phyloP scores from a whole-genome alignment of 1,140 invertebrate species.

The Monomorium pharaonis region DNA sequence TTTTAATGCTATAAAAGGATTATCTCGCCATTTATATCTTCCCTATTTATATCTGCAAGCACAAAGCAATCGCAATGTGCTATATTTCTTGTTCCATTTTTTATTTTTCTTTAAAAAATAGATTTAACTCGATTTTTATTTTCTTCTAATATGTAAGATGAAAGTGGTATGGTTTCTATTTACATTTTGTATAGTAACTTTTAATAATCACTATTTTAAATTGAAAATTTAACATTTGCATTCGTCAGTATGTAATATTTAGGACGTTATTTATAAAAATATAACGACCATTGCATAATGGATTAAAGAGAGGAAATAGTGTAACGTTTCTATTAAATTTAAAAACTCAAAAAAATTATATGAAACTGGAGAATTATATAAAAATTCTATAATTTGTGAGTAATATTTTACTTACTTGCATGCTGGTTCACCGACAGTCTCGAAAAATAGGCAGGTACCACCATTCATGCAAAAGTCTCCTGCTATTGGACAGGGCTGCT shows the following conservation, averaged over 20 bases:
- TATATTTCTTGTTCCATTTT: neutral
- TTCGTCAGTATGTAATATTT: too few species aligned
- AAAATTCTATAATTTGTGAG: slow-evolving; percentile 19
- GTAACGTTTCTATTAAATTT: too few species aligned
- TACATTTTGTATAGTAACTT: too few species aligned
- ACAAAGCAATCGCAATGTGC: neutral
- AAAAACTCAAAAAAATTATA: too few species aligned
- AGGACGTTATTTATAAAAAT: too few species aligned
- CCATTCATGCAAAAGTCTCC: slow-evolving; percentile 91
- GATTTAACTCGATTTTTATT: neutral
- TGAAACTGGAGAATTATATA: neutral
- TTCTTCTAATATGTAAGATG: neutral
- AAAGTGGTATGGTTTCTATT: too few species aligned
- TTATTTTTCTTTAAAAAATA: slow-evolving; percentile 1
- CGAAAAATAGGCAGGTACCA: slow-evolving; percentile 92
- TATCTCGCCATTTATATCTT: slow-evolving; percentile 10
- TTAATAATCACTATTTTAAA: too few species aligned
- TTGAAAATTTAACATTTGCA: too few species aligned
- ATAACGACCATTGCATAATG: too few species aligned
- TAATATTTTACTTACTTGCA: slow-evolving; percentile 89
- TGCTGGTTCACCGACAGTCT: slow-evolving; percentile 90
- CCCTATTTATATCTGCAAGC: neutral
- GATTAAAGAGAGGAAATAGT: too few species aligned
- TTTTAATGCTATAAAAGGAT: slow-evolving; percentile 25
- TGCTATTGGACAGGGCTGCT: slow-evolving; percentile 89